These are phyloP conservation scores for Cossypha niveicapilla DNA, from an alignment of 2,797 vertebrate species.

Conservation along the genomic window DNA sequence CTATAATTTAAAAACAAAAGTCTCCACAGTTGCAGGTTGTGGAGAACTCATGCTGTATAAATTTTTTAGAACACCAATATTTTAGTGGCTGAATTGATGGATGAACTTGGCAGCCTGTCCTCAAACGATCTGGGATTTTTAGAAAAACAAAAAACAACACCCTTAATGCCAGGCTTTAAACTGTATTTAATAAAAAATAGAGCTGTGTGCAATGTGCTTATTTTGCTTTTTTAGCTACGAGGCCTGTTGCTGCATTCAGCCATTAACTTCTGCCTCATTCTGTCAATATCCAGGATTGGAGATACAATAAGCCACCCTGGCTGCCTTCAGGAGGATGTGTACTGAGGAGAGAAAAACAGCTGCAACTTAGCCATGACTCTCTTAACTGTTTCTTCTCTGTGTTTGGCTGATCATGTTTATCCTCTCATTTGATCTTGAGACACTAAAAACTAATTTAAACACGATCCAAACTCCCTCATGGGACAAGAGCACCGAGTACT, in stretches of 20 bases:
- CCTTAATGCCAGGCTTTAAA: slow-evolving; percentile 48
- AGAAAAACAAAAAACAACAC: slow-evolving; percentile 48
- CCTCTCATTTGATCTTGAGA: neutral
- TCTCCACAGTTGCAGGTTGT: slow-evolving; percentile 16
- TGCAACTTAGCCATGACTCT: neutral
- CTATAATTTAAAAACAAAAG: slow-evolving; percentile 50
- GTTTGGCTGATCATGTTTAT: neutral
- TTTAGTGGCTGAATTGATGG: slow-evolving; percentile 53
- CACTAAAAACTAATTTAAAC: neutral
- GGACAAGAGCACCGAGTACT: neutral
- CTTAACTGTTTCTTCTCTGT: neutral
- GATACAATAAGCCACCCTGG: neutral
- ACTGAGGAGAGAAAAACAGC: neutral
- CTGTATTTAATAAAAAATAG: slow-evolving; percentile 60
- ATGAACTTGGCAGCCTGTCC: slow-evolving; percentile 63
- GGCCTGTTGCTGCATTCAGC: slow-evolving; percentile 1
- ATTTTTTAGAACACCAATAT: slow-evolving; percentile 52
- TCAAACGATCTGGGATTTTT: slow-evolving; percentile 52
- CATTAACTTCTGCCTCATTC: slow-evolving; percentile 46
- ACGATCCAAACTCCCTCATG: neutral
- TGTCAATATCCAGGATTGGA: neutral
- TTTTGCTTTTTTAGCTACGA: slow-evolving; percentile 14
- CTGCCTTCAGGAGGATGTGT: neutral
- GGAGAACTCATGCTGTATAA: slow-evolving; percentile 39
- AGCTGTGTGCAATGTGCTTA: slow-evolving; percentile 44